phyloP scores from a whole-genome alignment of 2,888 invertebrate species.

The Odontocerum albicorne region DNA sequence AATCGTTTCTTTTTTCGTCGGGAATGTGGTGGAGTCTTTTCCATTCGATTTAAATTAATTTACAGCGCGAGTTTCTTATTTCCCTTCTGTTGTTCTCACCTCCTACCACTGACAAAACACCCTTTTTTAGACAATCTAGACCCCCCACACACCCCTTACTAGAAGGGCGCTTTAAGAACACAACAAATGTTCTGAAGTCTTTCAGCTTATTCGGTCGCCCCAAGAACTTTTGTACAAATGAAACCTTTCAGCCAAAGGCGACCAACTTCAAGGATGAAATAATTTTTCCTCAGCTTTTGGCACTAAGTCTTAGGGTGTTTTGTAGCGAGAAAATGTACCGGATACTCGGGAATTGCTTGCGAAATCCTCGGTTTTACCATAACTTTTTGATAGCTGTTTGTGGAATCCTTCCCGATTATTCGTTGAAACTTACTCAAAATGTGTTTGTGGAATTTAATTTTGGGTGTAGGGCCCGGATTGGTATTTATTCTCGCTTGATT shows the following conservation, averaged over 20 bases:
- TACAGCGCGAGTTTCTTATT: slow-evolving; percentile 29
- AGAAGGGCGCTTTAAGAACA: slow-evolving; percentile 31
- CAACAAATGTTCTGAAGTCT: slow-evolving; percentile 33
- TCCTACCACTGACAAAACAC: slow-evolving; percentile 2
- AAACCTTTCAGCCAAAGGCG: neutral
- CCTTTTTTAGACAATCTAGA: slow-evolving; percentile 7
- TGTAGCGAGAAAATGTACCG: neutral
- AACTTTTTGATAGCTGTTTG: slow-evolving; percentile 3
- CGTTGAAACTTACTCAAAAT: slow-evolving; percentile 34
- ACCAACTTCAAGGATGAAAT: neutral
- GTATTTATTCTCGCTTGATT: slow-evolving; percentile 35
- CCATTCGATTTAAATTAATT: slow-evolving; percentile 36
- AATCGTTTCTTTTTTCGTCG: neutral
- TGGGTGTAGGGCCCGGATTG: slow-evolving; percentile 29
- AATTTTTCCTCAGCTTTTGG: too few relatives aligned
- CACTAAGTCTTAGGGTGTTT: too few relatives aligned
- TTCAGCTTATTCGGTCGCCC: slow-evolving; percentile 27
- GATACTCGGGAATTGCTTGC: neutral
- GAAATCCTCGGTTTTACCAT: neutral
- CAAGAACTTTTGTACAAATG: slow-evolving; percentile 14
- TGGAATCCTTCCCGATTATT: slow-evolving; percentile 27
- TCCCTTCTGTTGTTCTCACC: slow-evolving; percentile 25
- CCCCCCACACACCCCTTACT: slow-evolving; percentile 15
- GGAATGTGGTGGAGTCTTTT: slow-evolving; percentile 18
- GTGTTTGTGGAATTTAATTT: slow-evolving; percentile 37